phyloP scores from a whole-genome alignment of 2,797 vertebrate genomes.

The Gymnothorax reevesii region DNA sequence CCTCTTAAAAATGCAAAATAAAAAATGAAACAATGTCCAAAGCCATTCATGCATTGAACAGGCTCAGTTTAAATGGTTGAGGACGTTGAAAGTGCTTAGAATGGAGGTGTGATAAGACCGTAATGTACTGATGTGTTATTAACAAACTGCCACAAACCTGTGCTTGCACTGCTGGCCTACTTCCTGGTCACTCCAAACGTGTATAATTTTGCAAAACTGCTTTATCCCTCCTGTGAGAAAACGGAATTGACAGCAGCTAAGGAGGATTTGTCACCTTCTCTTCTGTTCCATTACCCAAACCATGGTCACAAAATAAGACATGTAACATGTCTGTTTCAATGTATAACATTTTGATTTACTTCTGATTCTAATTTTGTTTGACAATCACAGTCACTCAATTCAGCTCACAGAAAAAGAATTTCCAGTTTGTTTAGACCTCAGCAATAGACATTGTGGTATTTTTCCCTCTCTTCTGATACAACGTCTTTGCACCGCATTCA shows the following conservation, averaged over 20 bases:
- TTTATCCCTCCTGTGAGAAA: not conserved
- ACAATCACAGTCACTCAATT: not conserved
- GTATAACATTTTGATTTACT: not conserved
- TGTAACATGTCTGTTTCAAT: not conserved
- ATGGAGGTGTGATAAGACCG: not conserved
- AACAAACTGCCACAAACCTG: not conserved
- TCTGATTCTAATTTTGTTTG: not conserved
- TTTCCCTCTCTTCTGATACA: not conserved
- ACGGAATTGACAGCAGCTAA: not conserved
- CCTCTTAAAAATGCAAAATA: not conserved
- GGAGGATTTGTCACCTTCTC: not conserved
- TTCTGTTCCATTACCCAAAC: not conserved
- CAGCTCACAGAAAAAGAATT: not conserved
- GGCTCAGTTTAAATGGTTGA: not conserved
- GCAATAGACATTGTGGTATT: not conserved
- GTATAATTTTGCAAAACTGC: not conserved
- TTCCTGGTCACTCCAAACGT: not conserved
- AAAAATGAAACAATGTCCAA: not conserved
- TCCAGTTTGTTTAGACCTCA: not conserved
- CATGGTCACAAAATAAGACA: not conserved
- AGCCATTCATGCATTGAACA: not conserved
- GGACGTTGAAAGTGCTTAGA: not conserved
- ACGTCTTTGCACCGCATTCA: conserved; percentile 38
- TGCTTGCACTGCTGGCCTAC: not conserved
- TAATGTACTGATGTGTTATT: not conserved